phyloP scores from a whole-genome alignment of 1,140 invertebrate genomes.

The Polypedilum vanderplanki region DNA sequence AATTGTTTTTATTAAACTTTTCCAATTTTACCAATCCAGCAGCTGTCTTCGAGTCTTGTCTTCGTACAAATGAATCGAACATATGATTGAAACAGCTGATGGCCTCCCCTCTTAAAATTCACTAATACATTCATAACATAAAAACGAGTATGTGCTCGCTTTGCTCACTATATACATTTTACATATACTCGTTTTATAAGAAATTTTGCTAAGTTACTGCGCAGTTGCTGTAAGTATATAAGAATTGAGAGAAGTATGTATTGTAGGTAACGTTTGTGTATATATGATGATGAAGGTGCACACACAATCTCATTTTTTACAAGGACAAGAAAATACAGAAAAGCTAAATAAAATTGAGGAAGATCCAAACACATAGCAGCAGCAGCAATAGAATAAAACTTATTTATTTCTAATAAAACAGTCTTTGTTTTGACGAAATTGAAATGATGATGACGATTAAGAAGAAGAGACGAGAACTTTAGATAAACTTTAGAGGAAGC shows the following conservation, averaged over 20 bases:
- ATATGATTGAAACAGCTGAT: conserved; percentile 15
- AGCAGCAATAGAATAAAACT: too few species aligned
- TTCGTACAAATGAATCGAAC: conserved; percentile 12
- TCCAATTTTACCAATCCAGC: background rate
- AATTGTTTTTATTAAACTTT: background rate
- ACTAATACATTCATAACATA: background rate
- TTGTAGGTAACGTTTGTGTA: too few species aligned
- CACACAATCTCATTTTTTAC: background rate
- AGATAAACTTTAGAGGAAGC: too few species aligned
- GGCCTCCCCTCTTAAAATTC: conserved; percentile 8
- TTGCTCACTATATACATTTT: too few species aligned
- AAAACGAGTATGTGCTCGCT: background rate
- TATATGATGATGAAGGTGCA: too few species aligned
- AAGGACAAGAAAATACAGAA: conserved; percentile 8
- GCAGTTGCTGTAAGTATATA: background rate
- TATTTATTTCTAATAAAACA: too few species aligned
- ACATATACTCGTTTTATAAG: background rate
- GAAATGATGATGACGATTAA: too few species aligned
- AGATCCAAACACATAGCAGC: background rate
- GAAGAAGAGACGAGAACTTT: too few species aligned
- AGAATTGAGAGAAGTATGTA: too few species aligned
- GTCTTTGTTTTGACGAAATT: too few species aligned
- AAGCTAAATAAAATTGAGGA: background rate
- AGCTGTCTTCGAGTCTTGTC: background rate
- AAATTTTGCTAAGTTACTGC: conserved; percentile 13